Evolutionary conservation across 2,888 invertebrate genomes (phyloP), one percentile per base, ranked within the genome.

Genomic region (Eledona agricola): DNA sequence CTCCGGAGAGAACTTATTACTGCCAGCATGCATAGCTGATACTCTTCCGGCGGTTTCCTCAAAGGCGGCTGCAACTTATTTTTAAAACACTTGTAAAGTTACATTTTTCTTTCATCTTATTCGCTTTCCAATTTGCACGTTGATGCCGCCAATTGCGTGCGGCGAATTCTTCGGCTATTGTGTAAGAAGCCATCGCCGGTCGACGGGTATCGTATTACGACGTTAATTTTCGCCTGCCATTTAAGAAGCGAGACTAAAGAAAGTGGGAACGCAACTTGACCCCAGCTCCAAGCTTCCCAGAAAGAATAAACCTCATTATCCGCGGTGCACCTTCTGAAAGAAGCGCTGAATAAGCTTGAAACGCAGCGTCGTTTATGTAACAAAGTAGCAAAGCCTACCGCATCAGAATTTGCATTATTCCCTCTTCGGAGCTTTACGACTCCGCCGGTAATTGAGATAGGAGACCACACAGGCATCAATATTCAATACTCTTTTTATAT

Each of bases 1-100:
- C 50, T 51, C 25, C 51, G 51, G 62, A 65, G 57, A 59, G 55
- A 58, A 59, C 60, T 63, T 65, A 65, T 65, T 63, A 62, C 61
- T 56, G 55, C 59, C 58, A 63, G 61, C 58, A 62, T 62, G 61
- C 60, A 65, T 62, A 62, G 56, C 57, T 59, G 62, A 63, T 65
- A 63, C 59, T 62, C 58, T 61, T 60, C 60, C 59, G 57, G 59
- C 45, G 57, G 59, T 60, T 58, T 51, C 62, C 60, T 63, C 60
- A 62, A 62, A 55, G 50, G 37, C 32, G 23, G 26, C 35, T 17
- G 13, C 42, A 43, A 54, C 22, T 31, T 55, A 32, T 45, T 55
- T 55, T 55, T 51, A 46, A 51, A 49, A 40, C 55, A 55, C 50
- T 55, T 54, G 43, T 51, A 37, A 42, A 57, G 58, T 55, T 59